A percentile compares a stretch with the other conserved stretches of the same genome.
phyloP scores from a whole-genome alignment of 2,797 vertebrate genomes.

The Sciurus vulgaris region DNA sequence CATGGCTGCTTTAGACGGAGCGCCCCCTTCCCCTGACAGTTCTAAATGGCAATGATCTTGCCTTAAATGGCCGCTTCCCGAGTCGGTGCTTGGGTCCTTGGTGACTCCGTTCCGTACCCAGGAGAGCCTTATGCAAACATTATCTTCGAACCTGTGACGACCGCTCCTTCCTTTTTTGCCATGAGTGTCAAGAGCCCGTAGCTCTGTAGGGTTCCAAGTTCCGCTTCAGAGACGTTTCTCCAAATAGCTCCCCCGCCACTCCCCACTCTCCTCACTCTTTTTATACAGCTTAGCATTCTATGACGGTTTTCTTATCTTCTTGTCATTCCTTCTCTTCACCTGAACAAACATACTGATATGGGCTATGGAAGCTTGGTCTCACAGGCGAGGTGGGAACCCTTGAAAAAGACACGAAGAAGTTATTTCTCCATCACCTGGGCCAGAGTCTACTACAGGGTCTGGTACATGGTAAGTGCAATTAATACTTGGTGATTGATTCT shows the following conservation, averaged over 20 bases:
- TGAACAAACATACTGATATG: neutral
- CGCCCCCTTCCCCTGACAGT: neutral
- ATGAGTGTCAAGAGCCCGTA: neutral
- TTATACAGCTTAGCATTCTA: neutral
- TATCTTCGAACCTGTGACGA: neutral
- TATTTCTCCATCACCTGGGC: neutral
- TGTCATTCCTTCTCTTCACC: neutral
- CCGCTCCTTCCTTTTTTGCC: neutral
- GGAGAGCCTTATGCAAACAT: neutral
- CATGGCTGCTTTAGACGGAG: neutral
- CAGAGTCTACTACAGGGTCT: neutral
- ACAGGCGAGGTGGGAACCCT: neutral
- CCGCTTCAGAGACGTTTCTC: neutral
- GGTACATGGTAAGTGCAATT: neutral
- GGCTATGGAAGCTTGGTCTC: neutral
- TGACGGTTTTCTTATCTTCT: neutral
- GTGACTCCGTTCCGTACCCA: neutral
- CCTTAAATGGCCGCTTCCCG: neutral
- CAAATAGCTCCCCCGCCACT: neutral
- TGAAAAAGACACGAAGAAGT: conserved; percentile 10
- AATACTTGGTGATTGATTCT: neutral
- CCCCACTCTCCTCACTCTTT: neutral
- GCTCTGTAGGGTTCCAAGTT: neutral
- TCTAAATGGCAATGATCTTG: neutral
- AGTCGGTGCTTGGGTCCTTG: neutral